Evolutionary conservation across 1,140 invertebrate species (phyloP), one percentile per base, ranked within the genome.

Genomic region (Wasmannia auropunctata): DNA sequence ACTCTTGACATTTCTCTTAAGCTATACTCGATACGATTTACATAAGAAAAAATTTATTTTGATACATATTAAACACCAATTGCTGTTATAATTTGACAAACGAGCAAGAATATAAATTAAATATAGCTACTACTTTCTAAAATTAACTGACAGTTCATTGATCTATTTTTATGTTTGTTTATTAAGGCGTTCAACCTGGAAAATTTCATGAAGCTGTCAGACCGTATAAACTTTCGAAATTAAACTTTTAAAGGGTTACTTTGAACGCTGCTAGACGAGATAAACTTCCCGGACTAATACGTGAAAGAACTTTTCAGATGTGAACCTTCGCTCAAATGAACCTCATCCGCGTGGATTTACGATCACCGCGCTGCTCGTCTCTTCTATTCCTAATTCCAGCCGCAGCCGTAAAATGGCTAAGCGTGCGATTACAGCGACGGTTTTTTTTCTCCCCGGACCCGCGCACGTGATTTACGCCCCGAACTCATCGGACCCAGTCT

Each of bases 381-480:
- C 67, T 25, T 83, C 51, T 46, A 72, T 34, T 83, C 14, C 51
- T 74, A 74, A 72, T 72, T 83, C 37, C 49, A 72, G 40, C 19
- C 67, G 67, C 51, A 65, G 37, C 67, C 22, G 51, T 83, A 83
- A 83, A 83, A 83, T 58, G n/a, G n/a, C 51, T 74, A 72, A 72
- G 37, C 67, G 54, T 40, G 19, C 65, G 79, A 83, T 83, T 83
- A 83, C 28, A 51, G 67, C 54, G 58, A 74, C 54, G 28, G 51
- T 67, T 80, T 46, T 83, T 74, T 83, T 58, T 58, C 28, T 43
- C 14, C 40, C n/a, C 28, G 37, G 37, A 0, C 25, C n/a, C n/a
- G n/a, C 67, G 49, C 62, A 25, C 51, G 67, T 83, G 79, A 83
- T 83, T 83, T 83, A 83, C 79, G 54, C 51, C 67, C 56, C 65